Evolutionary conservation across 2,113 vertebrate species (phyloP).

Genomic region (Boulengeromyrus knoepffleri): DNA sequence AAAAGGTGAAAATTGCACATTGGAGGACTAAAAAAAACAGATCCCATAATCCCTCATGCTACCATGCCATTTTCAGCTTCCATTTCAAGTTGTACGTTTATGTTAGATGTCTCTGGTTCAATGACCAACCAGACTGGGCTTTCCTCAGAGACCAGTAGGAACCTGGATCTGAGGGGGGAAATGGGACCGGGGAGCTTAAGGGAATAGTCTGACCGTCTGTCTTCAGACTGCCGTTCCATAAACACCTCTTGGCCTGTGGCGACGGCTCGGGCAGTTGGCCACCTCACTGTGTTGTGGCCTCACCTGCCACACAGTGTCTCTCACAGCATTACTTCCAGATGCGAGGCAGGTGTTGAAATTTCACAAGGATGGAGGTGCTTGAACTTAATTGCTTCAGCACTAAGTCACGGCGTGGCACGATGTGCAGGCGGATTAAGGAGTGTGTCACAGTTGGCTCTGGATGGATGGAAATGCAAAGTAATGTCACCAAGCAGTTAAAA

Average conservation of each 20-base stretch:
- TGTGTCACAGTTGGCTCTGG: neutral
- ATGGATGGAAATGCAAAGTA: neutral
- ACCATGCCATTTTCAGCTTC: neutral
- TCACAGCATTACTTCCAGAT: neutral
- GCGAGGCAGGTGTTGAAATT: neutral
- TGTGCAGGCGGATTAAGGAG: neutral
- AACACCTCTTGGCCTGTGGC: neutral
- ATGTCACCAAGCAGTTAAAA: neutral
- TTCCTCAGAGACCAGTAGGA: neutral
- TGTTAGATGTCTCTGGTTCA: neutral
- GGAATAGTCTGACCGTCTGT: neutral
- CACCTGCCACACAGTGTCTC: neutral
- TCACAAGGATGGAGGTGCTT: neutral
- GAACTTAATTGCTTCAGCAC: neutral
- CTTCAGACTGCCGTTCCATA: neutral
- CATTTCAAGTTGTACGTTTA: neutral
- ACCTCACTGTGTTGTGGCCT: neutral
- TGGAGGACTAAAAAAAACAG: neutral
- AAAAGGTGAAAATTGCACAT: slow-evolving; percentile 4
- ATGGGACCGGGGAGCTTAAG: neutral
- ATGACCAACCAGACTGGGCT: neutral
- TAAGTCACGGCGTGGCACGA: neutral
- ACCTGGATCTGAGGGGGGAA: neutral
- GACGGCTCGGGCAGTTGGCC: neutral
- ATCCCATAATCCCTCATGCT: neutral